Conservation (phyloP, 2,113 vertebrate genomes). For the Osmerus mordax region DNA sequence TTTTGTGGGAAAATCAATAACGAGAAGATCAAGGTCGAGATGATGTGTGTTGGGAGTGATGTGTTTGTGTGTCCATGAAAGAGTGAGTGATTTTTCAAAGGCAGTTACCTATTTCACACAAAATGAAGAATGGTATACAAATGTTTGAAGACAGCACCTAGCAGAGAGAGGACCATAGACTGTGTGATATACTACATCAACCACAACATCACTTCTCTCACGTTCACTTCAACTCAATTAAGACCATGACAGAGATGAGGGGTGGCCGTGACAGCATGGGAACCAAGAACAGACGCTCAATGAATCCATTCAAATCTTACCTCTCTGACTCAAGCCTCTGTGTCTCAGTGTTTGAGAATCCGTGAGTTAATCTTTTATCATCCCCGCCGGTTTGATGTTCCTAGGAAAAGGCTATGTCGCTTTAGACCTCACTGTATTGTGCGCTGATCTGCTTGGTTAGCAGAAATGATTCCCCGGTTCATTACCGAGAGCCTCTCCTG, state of each 20-base stretch:
- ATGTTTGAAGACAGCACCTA: too few relatives aligned
- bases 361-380: not conserved
- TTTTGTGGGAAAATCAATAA: too few relatives aligned
- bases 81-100: too few relatives aligned
- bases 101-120: too few relatives aligned
- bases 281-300: not conserved
- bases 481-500: conserved; percentile 22
- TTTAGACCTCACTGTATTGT: conserved; percentile 1
- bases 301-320: conserved; percentile 27
- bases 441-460: conserved; percentile 6
- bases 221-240: conserved; percentile 30
- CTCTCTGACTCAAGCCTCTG: conserved; percentile 25
- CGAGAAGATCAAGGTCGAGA: too few relatives aligned
- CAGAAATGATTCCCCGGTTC: conserved; percentile 21
- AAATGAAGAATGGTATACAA: too few relatives aligned
- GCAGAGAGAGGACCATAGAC: not conserved
- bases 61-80: too few relatives aligned
- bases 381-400: conserved; percentile 2
- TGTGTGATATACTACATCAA: not conserved
- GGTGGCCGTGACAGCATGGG: not conserved
- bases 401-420: not conserved
- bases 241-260: conserved; percentile 18
- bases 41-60: too few relatives aligned
- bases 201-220: conserved; percentile 13
- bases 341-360: conserved; percentile 11